Evolutionary conservation across 2,113 vertebrate species (phyloP).

Genomic region (Ursus arctos): DNA sequence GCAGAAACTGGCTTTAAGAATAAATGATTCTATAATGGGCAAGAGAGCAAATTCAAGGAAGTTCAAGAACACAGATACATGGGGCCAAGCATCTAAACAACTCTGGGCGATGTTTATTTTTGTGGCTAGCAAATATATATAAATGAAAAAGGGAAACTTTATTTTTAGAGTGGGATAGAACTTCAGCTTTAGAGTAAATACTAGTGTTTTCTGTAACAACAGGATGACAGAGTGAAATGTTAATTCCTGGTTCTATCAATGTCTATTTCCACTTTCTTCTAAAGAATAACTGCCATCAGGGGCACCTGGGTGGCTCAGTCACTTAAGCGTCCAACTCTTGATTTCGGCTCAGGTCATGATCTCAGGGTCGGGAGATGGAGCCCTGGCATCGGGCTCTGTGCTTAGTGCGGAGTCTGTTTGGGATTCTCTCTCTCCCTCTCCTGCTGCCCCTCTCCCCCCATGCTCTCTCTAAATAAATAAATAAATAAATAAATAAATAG

Average conservation of each 20-base stretch:
- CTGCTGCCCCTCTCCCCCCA: not conserved
- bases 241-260: not conserved
- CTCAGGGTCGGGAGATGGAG: not conserved
- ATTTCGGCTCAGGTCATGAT: not conserved
- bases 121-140: not conserved
- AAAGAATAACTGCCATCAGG: not conserved
- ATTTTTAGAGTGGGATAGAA: not conserved
- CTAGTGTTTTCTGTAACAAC: slow-evolving; percentile 23
- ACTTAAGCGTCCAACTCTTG: not conserved
- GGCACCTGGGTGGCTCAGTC: not conserved
- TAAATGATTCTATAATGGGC: not conserved
- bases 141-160: slow-evolving; percentile 10
- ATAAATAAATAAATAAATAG: too few species aligned
- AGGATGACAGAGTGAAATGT: slow-evolving; percentile 10
- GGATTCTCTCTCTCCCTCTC: not conserved
- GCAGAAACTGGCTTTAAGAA: not conserved
- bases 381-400: not conserved
- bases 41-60: not conserved
- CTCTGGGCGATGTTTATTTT: not conserved
- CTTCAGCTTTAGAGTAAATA: not conserved
- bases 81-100: not conserved
- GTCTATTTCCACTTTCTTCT: slow-evolving; percentile 25
- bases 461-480: not conserved
- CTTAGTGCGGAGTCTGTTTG: not conserved
- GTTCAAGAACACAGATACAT: not conserved